Evolutionary conservation across 2,888 invertebrate species (phyloP).

Genomic region (Nomada ruficornis): DNA sequence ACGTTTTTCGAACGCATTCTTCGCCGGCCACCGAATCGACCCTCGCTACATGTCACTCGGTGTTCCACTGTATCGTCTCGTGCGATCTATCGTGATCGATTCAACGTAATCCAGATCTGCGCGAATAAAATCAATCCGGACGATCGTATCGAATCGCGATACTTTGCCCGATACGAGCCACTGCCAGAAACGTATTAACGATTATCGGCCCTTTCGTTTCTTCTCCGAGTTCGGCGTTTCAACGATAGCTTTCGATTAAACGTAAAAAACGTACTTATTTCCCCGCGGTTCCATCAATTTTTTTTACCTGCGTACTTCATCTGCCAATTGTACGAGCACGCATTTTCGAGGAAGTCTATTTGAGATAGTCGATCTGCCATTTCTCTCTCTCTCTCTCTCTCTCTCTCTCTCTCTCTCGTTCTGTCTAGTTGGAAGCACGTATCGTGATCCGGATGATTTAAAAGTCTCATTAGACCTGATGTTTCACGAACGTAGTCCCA

Average conservation of each 20-base stretch:
- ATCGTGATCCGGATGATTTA: not conserved
- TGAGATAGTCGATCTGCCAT: not conserved
- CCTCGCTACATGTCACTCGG: not conserved
- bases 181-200: constrained; percentile 23
- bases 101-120: constrained; percentile 2
- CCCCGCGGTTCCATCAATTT: constrained; percentile 30
- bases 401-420: constrained; percentile 22
- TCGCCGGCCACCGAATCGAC: not conserved
- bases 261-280: constrained; percentile 21
- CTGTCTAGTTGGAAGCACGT: constrained; percentile 32
- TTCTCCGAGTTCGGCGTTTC: not conserved
- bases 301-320: constrained; percentile 7
- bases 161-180: not conserved
- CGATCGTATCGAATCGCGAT: constrained; percentile 17
- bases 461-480: constrained; percentile 54
- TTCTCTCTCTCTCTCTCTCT: constrained; percentile 24
- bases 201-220: constrained; percentile 10
- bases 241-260: constrained; percentile 23
- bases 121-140: not conserved
- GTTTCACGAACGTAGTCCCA: constrained; percentile 28
- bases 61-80: not conserved
- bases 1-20: not conserved
- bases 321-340: not conserved
- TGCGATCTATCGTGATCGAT: not conserved
- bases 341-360: not conserved